Percentiles rank a stretch among this genome's conserved stretches.
Evolutionary conservation across 2,888 invertebrate species (phyloP).

Genomic region (Caenorhabditis sp.): DNA sequence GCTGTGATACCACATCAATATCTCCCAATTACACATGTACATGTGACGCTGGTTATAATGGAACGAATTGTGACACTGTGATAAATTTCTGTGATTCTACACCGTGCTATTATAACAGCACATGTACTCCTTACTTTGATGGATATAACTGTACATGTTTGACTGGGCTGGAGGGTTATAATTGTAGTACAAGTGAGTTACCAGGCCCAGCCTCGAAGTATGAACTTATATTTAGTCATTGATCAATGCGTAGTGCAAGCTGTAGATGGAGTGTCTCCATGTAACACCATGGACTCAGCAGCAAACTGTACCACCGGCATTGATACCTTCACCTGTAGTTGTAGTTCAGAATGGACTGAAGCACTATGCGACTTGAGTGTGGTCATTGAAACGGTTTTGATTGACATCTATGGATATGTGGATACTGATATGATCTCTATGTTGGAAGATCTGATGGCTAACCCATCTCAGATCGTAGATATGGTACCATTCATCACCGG

Average conservation of each 20-base stretch:
- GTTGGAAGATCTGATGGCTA: conserved; percentile 44
- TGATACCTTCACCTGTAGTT: conserved; percentile 38
- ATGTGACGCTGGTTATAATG: conserved; percentile 44
- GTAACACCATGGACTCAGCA: conserved; percentile 23
- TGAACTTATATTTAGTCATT: conserved; percentile 30
- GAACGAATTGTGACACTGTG: conserved; percentile 31
- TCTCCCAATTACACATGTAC: conserved; percentile 26
- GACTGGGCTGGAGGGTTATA: conserved; percentile 19
- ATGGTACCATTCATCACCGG: conserved; percentile 55
- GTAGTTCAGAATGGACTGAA: conserved; percentile 44
- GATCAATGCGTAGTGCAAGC: conserved; percentile 24
- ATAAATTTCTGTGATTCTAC: not conserved
- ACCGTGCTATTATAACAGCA: conserved; percentile 39
- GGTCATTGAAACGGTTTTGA: conserved; percentile 37
- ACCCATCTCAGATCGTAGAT: conserved; percentile 49
- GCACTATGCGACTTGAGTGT: conserved; percentile 43
- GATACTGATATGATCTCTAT: conserved; percentile 41
- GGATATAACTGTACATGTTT: conserved; percentile 41
- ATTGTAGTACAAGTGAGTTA: conserved; percentile 32
- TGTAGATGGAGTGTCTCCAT: conserved; percentile 8
- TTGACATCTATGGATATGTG: conserved; percentile 43
- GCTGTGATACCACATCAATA: conserved; percentile 14
- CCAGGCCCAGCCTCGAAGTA: too few relatives aligned
- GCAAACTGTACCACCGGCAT: conserved; percentile 35
- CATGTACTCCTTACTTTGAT: conserved; percentile 30